Conservation (phyloP, 1,140 invertebrate species). For the Ericerus pela region DNA sequence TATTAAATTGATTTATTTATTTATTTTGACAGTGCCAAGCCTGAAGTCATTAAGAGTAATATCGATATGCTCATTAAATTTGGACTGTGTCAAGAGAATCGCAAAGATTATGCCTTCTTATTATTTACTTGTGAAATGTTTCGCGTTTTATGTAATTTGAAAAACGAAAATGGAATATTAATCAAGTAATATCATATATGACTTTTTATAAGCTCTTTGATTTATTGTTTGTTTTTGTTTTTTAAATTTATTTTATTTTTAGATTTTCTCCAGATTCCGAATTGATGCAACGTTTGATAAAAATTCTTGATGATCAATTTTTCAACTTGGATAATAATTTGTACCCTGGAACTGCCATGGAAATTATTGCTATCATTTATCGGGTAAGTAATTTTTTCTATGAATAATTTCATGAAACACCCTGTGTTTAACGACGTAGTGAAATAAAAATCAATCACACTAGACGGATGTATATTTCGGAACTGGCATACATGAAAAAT, state of each 20-base stretch:
- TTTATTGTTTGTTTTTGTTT: background rate
- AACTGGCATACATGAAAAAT: too few species aligned
- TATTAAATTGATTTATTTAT: too few species aligned
- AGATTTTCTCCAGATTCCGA: constrained; percentile 38
- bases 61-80: constrained; percentile 40
- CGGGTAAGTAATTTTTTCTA: constrained; percentile 32
- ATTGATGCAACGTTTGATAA: constrained; percentile 36
- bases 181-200: background rate
- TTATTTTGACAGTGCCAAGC: constrained; percentile 11
- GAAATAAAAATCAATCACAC: too few species aligned
- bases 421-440: too few species aligned
- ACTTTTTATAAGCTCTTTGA: background rate
- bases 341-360: constrained; percentile 41
- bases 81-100: constrained; percentile 35
- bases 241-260: constrained; percentile 18
- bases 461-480: too few species aligned
- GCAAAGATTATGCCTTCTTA: constrained; percentile 39
- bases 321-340: constrained; percentile 30
- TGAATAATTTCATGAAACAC: too few species aligned
- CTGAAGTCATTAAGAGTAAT: constrained; percentile 38
- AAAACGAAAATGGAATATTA: constrained; percentile 22
- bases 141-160: constrained; percentile 20
- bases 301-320: constrained; percentile 36
- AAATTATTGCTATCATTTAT: constrained; percentile 46
- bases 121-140: constrained; percentile 43